These are phyloP conservation scores for Larimichthys crocea DNA, from an alignment of 2,113 vertebrate genomes.

Conservation along the genomic window DNA sequence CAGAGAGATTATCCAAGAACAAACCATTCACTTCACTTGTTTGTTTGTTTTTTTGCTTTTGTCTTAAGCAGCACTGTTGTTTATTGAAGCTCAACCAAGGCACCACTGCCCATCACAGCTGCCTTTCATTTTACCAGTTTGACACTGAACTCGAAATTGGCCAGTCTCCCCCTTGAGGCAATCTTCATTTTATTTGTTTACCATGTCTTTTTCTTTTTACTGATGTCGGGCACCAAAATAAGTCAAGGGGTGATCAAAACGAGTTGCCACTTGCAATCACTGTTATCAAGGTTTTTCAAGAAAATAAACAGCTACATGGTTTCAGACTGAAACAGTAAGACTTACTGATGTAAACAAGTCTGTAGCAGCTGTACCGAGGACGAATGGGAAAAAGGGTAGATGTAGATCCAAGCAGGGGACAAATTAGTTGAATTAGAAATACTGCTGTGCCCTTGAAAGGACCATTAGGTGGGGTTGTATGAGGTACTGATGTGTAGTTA, in stretches of 20 bases:
- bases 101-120: neutral
- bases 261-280: neutral
- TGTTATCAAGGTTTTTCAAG: neutral
- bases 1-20: neutral
- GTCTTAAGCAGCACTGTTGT: neutral
- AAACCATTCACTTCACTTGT: neutral
- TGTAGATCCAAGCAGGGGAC: neutral
- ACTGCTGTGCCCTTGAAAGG: neutral
- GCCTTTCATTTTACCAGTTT: constrained; percentile 22
- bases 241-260: neutral
- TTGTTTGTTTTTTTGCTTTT: too few species aligned
- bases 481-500: too few species aligned
- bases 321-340: constrained; percentile 24
- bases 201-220: constrained; percentile 4
- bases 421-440: neutral
- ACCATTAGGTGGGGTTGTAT: neutral
- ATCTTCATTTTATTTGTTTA: neutral
- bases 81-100: neutral
- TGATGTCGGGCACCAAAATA: neutral
- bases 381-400: neutral
- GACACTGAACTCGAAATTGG: constrained; percentile 12
- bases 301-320: constrained; percentile 16
- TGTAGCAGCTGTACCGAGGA: constrained; percentile 14
- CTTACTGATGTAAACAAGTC: constrained; percentile 18
- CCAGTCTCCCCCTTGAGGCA: neutral